phyloP scores from a whole-genome alignment of 2,113 vertebrate species.

The Amphilophus citrinellus region DNA sequence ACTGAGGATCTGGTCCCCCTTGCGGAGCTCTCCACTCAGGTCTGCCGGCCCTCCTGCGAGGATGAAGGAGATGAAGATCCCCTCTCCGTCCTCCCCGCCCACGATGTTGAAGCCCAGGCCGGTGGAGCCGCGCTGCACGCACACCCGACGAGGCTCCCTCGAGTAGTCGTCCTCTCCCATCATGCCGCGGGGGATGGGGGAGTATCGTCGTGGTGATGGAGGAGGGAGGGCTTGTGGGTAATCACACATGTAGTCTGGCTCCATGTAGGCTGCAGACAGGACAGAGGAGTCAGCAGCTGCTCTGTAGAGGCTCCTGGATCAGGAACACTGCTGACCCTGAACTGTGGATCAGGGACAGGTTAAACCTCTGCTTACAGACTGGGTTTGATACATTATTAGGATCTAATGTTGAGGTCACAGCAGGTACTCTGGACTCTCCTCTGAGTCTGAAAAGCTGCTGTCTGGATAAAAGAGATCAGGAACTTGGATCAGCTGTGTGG shows the following conservation, averaged over 20 bases:
- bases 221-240: conserved; percentile 91
- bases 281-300: background rate
- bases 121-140: conserved; percentile 88
- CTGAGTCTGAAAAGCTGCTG: background rate
- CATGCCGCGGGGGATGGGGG: conserved; percentile 85
- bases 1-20: conserved; percentile 93
- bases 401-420: rapidly evolving
- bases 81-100: conserved; percentile 89
- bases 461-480: background rate
- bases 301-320: background rate
- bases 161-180: conserved; percentile 87
- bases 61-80: conserved; percentile 95
- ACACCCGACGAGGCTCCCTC: conserved; percentile 85
- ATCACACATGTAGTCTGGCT: conserved; percentile 89
- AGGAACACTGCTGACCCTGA: background rate
- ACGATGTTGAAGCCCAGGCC: conserved; percentile 89
- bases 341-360: rapidly evolving
- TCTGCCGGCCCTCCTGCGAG: conserved; percentile 90
- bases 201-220: conserved; percentile 88
- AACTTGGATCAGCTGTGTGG: too few relatives aligned
- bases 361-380: background rate
- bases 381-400: background rate
- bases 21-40: conserved; percentile 89
- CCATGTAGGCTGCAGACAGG: conserved; percentile 85
- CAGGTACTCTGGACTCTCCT: background rate